A percentile compares a stretch with the other conserved stretches of the same genome.
Conservation (phyloP, 2,888 invertebrate species). For the Sinotaia quadrata region DNA sequence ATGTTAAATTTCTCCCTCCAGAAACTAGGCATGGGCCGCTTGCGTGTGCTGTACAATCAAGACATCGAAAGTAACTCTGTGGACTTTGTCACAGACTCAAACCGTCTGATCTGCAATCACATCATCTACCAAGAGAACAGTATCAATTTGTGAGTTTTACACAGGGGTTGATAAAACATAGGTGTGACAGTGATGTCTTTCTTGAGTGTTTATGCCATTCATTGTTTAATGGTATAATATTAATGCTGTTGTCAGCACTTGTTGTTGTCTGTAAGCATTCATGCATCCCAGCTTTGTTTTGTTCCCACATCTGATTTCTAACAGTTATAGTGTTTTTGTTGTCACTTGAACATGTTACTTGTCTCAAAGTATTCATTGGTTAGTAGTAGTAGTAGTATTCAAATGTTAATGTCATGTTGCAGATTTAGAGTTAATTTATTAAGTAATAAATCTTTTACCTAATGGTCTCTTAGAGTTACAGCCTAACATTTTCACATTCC, state of each 20-base stretch:
- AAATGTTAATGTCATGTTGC: no score
- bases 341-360: background rate
- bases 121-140: conserved; percentile 52
- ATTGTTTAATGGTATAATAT: background rate
- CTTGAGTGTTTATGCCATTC: background rate
- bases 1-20: conserved; percentile 30
- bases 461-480: no score
- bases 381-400: no score
- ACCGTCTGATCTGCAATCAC: conserved; percentile 51
- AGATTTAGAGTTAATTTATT: no score
- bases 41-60: conserved; percentile 52
- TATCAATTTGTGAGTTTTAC: conserved; percentile 42
- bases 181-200: no score
- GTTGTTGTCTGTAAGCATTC: background rate
- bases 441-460: no score
- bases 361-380: no score
- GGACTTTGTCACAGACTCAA: conserved; percentile 46
- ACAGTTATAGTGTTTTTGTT: background rate
- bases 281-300: background rate
- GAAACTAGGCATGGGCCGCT: conserved; percentile 51
- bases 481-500: no score
- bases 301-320: background rate
- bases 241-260: background rate
- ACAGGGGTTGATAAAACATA: no score
- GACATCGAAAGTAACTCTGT: conserved; percentile 50